Evolutionary conservation across 30 jellyfish, hydroid and myxozoan genomes (phyloP).

Genomic region (Nemopilema nomurai): DNA sequence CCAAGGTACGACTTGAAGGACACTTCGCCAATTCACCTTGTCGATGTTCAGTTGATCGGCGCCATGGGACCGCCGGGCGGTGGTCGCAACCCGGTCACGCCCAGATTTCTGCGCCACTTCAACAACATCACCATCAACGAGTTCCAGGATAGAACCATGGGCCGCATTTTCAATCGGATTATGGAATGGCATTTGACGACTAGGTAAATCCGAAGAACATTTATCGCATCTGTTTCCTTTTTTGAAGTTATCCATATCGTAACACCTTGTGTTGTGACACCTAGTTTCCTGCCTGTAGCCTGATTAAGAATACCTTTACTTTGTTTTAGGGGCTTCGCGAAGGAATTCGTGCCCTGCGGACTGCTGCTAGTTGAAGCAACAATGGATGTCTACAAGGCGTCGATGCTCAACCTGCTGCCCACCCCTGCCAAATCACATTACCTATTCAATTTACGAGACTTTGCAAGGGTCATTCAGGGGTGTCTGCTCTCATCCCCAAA

Average conservation of each 20-base stretch:
- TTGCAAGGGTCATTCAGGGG: constrained; percentile 97
- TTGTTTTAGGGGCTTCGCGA: constrained; percentile 75
- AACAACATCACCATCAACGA: constrained; percentile 93
- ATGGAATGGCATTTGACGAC: constrained; percentile 98
- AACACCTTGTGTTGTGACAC: neutral
- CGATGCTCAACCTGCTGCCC: constrained; percentile 90
- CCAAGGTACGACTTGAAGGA: constrained; percentile 94
- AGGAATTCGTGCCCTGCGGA: constrained; percentile 73
- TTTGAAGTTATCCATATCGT: neutral
- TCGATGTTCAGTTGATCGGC: constrained; percentile 94
- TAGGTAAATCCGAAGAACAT: constrained; percentile 44
- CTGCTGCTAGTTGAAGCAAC: constrained; percentile 87
- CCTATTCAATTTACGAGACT: constrained; percentile 91
- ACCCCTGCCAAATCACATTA: constrained; percentile 99
- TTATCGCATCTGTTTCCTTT: neutral
- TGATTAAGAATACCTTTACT: neutral
- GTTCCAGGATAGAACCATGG: constrained; percentile 85
- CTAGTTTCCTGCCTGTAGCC: neutral
- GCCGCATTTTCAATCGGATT: constrained; percentile 83
- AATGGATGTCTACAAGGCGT: constrained; percentile 82
- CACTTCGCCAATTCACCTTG: constrained; percentile 95
- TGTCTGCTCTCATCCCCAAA: constrained; percentile 79
- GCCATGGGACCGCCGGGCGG: constrained; percentile 99
- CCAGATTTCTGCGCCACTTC: constrained; percentile 97
- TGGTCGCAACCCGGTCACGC: constrained; percentile 97